Conservation (phyloP, 2,113 vertebrate species). For the Myotis lucifugus region DNA sequence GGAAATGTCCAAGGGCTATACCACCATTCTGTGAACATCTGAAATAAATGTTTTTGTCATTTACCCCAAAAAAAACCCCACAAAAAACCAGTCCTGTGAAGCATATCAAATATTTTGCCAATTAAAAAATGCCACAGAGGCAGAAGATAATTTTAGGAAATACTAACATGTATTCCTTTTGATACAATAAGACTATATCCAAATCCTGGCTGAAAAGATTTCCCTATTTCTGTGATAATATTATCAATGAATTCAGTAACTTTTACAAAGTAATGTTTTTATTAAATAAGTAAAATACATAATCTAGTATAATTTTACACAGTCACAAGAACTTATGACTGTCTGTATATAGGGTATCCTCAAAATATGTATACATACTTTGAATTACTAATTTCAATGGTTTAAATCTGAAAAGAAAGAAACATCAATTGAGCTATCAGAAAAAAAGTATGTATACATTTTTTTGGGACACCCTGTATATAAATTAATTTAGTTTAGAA, state of each 20-base stretch:
- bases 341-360: background rate
- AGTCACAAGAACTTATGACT: background rate
- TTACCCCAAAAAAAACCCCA: background rate
- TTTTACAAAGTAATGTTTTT: conserved; percentile 9
- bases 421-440: too few species aligned
- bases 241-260: background rate
- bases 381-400: too few species aligned
- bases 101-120: conserved; percentile 4
- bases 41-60: background rate
- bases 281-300: background rate
- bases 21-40: background rate
- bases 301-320: background rate
- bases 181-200: background rate
- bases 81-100: background rate
- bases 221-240: background rate
- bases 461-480: background rate
- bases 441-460: too few species aligned
- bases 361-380: too few species aligned
- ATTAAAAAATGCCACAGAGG: background rate
- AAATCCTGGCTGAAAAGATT: conserved; percentile 13
- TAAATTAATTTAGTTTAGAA: background rate
- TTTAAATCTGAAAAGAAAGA: too few species aligned
- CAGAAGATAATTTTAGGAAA: background rate
- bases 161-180: background rate
- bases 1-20: background rate